Base-by-base conservation (phyloP, 1,140 invertebrate genomes). In the Drosophila oshimai region DNA sequence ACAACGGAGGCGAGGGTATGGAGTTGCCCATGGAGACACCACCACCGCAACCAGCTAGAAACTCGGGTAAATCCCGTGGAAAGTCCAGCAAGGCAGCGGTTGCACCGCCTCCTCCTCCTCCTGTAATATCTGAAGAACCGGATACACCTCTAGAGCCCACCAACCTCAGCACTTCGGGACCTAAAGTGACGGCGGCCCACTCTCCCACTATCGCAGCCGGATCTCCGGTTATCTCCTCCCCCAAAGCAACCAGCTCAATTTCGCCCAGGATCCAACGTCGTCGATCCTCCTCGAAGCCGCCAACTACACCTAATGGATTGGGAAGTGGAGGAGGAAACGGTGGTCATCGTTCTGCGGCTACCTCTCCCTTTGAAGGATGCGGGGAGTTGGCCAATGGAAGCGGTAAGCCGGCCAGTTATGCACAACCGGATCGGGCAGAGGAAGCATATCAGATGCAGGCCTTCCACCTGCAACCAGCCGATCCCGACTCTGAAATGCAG, bases 371-470 rank as follows among this genome's bases (percentile, higher is more conserved):
- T 6, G 81, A 84, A 37, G 12, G 42, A 33, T 76, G 71, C 47
- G 58, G 37, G 17, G 78, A 83, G 39, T 47, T 90, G 58, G 81
- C 89, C 22, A 72, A 89, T 13, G 83, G 79, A 15, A 71, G 60
- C 15, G 78, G 81, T 12, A 87, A 90, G 20, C 64, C 84, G 3
- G 89, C 76, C 0, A 74, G 64, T 39, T 90, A 88, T 29, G 89
- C 89, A 0, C 69, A 89, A 33, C 89, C 89, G 3, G 62, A 77
- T 9, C 60, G 75, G 18, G n/a, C 62, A 6, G 70, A 79, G 36
- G 80, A 75, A 34, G 51, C 76, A 39, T 90, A 84, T 42, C 79
- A 90, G 50, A 91, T 90, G 86, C 89, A 91, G 64, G 84, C 89
- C 20, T 90, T 91, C 89, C 80, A 91, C 74, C 65, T 92, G 54